Evolutionary conservation across 1,140 invertebrate genomes (phyloP), one percentile per base, ranked within the genome.

Genomic region (Hycleus phaleratus): DNA sequence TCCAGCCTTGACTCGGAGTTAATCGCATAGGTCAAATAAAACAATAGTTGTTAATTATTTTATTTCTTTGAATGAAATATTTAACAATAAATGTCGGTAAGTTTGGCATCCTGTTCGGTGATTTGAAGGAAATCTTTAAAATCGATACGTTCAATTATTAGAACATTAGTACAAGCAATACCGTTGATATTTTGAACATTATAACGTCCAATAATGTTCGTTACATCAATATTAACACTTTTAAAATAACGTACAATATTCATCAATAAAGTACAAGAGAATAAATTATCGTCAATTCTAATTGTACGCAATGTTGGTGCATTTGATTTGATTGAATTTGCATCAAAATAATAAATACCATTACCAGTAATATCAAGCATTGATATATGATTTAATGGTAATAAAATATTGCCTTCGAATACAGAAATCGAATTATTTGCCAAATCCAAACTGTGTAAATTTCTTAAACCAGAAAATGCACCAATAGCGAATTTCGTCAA

Each of bases 171-270:
- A 52, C 71, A 72, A 18, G 65, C 68, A 47, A 72, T 67, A n/a
- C 69, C 69, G 45, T 68, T 66, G 18, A 71, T 61, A 47, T 72
- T 72, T 38, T 64, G 64, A 8, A 68, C 49, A 11, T 72, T 59
- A 59, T 64, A 71, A 38, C 62, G 56, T 7, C 52, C 58, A 40
- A 26, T 9, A 10, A 51, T 49, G 11, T 61, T 63, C 4, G 55
- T 62, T 9, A 69, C 61, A 43, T 60, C 50, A n/a, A 72, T 54
- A 38, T 57, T 43, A 42, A 63, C 63, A 4, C 18, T 51, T 46
- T 66, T 66, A 4, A 69, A 66, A 60, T 63, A 65, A 44, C 59
- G 59, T 38, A 72, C 57, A 2, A 67, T 46, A 53, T 67, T 68
- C 24, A 45, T 55, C 24, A 72, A 47, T 6, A 62, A 24, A 3